Percentiles rank a stretch among this genome's conserved stretches.
phyloP scores from a whole-genome alignment of 1,140 invertebrate genomes.

The Bombus affinis region DNA sequence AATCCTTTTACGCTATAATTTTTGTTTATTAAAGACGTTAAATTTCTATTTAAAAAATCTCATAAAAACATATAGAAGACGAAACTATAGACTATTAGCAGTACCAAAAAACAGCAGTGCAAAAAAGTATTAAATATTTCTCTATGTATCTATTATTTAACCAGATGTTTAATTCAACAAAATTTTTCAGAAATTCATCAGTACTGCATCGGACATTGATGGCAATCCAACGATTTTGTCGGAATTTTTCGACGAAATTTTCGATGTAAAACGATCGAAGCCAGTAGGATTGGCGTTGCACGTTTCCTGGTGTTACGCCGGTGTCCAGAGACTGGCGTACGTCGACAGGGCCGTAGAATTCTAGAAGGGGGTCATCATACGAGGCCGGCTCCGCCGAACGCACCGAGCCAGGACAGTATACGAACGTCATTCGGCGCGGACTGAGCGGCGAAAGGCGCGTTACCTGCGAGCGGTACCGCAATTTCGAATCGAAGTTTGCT shows the following conservation, averaged over 20 bases:
- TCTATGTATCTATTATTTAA: not conserved
- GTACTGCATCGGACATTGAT: not conserved
- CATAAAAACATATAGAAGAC: not conserved
- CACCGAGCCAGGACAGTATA: slow-evolving; percentile 70
- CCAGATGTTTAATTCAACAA: not conserved
- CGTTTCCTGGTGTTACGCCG: slow-evolving; percentile 28
- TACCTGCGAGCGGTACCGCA: slow-evolving; percentile 59
- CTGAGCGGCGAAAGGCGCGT: slow-evolving; percentile 69
- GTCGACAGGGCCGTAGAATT: slow-evolving; percentile 70
- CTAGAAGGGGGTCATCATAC: slow-evolving; percentile 78
- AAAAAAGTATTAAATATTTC: not conserved
- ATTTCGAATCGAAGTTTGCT: slow-evolving; percentile 23
- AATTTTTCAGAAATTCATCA: not conserved
- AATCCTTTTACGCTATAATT: not conserved
- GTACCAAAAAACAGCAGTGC: not conserved
- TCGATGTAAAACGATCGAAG: not conserved
- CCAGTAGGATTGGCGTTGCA: not conserved
- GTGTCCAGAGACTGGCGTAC: slow-evolving; percentile 54
- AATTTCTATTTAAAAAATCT: not conserved
- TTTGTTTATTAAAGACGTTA: not conserved
- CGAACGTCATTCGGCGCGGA: slow-evolving; percentile 74
- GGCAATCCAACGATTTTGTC: not conserved
- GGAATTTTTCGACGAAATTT: not conserved
- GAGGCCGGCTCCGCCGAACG: slow-evolving; percentile 61
- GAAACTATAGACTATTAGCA: not conserved